Percentiles rank a stretch among this genome's conserved stretches.
Evolutionary conservation across 92 coral and sea anemone genomes (phyloP).

Genomic region (Palythoa grandiflora): DNA sequence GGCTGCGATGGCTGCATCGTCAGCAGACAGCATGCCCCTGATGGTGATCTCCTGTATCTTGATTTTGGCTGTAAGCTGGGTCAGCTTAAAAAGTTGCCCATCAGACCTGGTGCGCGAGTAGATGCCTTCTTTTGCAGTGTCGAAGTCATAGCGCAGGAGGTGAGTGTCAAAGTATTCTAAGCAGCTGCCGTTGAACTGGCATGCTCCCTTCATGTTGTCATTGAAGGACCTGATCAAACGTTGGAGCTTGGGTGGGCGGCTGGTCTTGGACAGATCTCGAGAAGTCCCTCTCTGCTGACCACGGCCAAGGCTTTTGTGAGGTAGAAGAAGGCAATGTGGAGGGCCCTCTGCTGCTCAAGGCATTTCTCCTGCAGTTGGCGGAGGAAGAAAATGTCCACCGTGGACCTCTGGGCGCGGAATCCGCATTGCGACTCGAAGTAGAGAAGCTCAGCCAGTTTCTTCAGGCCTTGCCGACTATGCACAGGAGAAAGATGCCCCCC

Average conservation of each 20-base stretch:
- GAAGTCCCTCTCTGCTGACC: constrained; percentile 26
- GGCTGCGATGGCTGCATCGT: too few relatives aligned
- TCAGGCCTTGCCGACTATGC: neutral
- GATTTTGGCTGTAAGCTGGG: neutral
- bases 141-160: neutral
- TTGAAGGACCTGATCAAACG: constrained; percentile 8
- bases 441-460: neutral
- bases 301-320: constrained; percentile 19
- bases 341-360: neutral
- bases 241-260: constrained; percentile 21
- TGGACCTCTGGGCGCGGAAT: too few relatives aligned
- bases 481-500: neutral
- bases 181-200: constrained; percentile 42
- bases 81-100: neutral
- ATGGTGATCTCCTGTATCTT: neutral
- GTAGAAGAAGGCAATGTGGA: constrained; percentile 17
- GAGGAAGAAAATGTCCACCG: too few relatives aligned
- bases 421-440: too few relatives aligned
- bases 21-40: neutral
- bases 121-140: neutral
- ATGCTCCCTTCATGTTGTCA: neutral
- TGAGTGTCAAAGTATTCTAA: constrained; percentile 10
- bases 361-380: neutral
- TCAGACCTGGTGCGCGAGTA: neutral
- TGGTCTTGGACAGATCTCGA: constrained; percentile 18